Conservation (phyloP, 2,797 vertebrate species). For the Hoplostethus mediterraneus region DNA sequence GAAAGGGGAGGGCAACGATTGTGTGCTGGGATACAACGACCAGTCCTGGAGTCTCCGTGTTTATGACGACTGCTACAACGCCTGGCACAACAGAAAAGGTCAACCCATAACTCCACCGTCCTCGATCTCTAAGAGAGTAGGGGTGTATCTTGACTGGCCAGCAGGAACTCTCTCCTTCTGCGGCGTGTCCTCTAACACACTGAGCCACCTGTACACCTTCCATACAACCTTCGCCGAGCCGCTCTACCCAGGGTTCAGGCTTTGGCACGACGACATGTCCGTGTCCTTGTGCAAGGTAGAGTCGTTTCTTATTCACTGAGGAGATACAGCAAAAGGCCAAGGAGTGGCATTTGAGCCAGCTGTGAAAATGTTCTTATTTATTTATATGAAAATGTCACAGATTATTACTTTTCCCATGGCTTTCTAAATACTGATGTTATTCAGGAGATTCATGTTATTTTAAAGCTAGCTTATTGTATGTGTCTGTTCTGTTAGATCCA, state of each 20-base stretch:
- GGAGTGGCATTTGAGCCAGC: background rate
- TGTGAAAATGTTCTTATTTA: background rate
- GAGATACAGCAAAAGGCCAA: background rate
- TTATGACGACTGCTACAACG: background rate
- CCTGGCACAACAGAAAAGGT: constrained; percentile 6
- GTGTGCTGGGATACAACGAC: background rate
- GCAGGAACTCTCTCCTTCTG: background rate
- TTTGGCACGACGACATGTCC: constrained; percentile 1
- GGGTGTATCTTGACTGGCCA: background rate
- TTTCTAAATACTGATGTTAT: no score
- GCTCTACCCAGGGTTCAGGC: background rate
- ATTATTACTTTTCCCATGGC: no score
- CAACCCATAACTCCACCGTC: constrained; percentile 3
- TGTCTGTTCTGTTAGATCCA: no score
- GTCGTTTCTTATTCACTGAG: background rate
- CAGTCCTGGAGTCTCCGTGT: constrained; percentile 6
- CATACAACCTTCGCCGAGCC: background rate
- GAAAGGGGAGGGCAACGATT: background rate
- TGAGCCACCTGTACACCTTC: background rate
- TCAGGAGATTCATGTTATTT: no score
- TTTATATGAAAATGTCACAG: no score
- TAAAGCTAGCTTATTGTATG: no score
- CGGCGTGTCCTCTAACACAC: background rate
- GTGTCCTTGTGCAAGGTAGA: constrained; percentile 4
- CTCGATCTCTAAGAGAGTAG: background rate